A percentile compares a stretch with the other conserved stretches of the same genome.
These are phyloP conservation scores for Coreius guichenoti DNA, from an alignment of 2,797 vertebrate species.

Conservation along the genomic window DNA sequence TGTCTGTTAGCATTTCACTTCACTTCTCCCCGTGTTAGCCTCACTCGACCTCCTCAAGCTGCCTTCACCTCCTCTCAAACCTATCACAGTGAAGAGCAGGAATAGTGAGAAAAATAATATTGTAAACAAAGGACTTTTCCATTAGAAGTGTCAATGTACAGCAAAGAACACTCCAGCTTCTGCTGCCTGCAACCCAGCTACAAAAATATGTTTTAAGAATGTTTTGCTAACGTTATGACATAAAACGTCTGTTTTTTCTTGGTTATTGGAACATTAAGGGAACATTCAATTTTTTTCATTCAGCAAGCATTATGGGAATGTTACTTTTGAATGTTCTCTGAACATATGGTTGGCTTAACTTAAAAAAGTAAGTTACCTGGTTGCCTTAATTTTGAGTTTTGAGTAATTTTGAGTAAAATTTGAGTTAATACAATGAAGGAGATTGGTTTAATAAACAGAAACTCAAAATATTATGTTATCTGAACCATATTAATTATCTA, in stretches of 20 bases:
- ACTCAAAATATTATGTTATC: no score
- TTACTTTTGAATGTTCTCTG: not conserved
- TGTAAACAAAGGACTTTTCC: not conserved
- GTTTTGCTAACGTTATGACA: not conserved
- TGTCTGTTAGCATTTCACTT: slow-evolving; percentile 36
- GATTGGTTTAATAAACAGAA: no score
- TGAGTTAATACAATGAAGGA: no score
- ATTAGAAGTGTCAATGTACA: not conserved
- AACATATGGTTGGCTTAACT: not conserved
- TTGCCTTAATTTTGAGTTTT: no score
- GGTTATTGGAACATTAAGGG: not conserved
- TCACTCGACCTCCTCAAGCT: slow-evolving; percentile 30
- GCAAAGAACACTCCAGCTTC: not conserved
- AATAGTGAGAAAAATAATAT: not conserved
- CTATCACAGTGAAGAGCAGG: not conserved
- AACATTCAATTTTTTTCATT: not conserved
- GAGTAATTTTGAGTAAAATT: no score
- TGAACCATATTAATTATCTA: no score
- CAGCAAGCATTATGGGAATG: not conserved
- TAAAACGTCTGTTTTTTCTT: not conserved
- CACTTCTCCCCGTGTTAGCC: slow-evolving; percentile 7
- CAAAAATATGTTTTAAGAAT: not conserved
- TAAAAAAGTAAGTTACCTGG: no score
- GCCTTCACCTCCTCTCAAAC: slow-evolving; percentile 46
- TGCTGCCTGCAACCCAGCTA: not conserved